Base-by-base conservation (phyloP, 2,797 vertebrate genomes). In the Coregonus sp. region DNA sequence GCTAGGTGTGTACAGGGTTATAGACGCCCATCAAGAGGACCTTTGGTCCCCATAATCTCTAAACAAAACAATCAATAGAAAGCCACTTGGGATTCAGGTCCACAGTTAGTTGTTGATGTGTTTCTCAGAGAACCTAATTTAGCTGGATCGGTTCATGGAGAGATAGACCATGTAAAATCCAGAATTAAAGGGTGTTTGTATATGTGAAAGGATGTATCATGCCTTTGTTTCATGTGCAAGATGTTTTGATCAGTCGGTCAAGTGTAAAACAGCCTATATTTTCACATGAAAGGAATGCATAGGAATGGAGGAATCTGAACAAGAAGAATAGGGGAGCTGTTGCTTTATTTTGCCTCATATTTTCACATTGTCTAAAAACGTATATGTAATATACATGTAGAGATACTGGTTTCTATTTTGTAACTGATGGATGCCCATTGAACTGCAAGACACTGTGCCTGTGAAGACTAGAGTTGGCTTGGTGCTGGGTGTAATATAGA, bases 191-290 rank as follows among this genome's bases (percentile, higher is more conserved):
- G 31, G 47, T 2, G 29, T 68, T 11, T 75, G 76, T 82, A 16
- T 61, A 15, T 18, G 56, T 12, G 20, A 65, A 15, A 1, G 72
- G 25, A 31, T 50, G 25, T 29, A 56, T 51, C 50, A 72, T 31
- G 40, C 50, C 50, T 51, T 72, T 51, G 29, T 33, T 54, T 54
- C 25, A 54, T 56, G 70, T 15, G 1, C 50, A 47, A 5, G 47
- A 73, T 78, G 69, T 84, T 86, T 85, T 82, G 18, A 61, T 40
- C 37, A 40, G 40, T 47, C 14, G 35, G 20, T 70, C 20, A 31
- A 70, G 78, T 78, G 79, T 75, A 40, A 74, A 77, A 83, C 20
- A 5, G 69, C 75, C 76, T 84, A 87, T 90, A 91, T 91, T 93
- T 92, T 90, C 90, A 82, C 91, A 51, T 56, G 51, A 50, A 54